phyloP scores from a whole-genome alignment of 2,888 invertebrate genomes.

The Gibbula magus region DNA sequence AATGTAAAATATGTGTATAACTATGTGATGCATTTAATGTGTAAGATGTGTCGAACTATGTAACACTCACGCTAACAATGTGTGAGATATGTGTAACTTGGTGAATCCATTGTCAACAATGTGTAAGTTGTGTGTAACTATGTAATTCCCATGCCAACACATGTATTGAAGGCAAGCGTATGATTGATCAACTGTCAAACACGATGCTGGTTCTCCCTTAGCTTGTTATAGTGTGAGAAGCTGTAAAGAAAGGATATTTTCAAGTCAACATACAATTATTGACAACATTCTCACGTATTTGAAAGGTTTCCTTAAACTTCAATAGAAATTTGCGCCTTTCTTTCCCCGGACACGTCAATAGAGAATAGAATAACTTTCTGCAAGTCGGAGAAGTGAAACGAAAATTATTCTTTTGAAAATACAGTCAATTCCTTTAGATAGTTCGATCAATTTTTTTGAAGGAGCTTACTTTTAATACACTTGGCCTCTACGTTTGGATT shows the following conservation, averaged over 20 bases:
- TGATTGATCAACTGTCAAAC: too few species aligned
- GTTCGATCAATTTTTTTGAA: slow-evolving; percentile 15
- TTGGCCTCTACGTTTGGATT: slow-evolving; percentile 2
- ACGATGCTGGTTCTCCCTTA: too few species aligned
- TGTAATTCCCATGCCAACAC: too few species aligned
- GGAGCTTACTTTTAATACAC: slow-evolving; percentile 14
- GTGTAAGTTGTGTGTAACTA: too few species aligned
- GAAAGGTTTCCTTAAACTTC: slow-evolving; percentile 13
- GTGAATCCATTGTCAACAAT: too few species aligned
- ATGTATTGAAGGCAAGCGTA: too few species aligned
- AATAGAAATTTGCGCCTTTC: slow-evolving; percentile 10
- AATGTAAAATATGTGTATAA: too few species aligned
- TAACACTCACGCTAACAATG: too few species aligned
- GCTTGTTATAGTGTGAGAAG: too few species aligned
- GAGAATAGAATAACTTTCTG: neutral
- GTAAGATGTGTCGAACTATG: too few species aligned
- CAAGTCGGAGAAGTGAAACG: neutral
- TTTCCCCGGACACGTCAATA: neutral
- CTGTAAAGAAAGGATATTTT: neutral
- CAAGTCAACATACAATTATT: slow-evolving; percentile 6
- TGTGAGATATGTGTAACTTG: too few species aligned
- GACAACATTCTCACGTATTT: neutral
- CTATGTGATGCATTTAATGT: too few species aligned
- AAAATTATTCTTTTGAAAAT: slow-evolving; percentile 21
- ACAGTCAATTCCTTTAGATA: slow-evolving; percentile 2